Conservation (phyloP, 2,797 vertebrate genomes). For the Melanitta fusca region DNA sequence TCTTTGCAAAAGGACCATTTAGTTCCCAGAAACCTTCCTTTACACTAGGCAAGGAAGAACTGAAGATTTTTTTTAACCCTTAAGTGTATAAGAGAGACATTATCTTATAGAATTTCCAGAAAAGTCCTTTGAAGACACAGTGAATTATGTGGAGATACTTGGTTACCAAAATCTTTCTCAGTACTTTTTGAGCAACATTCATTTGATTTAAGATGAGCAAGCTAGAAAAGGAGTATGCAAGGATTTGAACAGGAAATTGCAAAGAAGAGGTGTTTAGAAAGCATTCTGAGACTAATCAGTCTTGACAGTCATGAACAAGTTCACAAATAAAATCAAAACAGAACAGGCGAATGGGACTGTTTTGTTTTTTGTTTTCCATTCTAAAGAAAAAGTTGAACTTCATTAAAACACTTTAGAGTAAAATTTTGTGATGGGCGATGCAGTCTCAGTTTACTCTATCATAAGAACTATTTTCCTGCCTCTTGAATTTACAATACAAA, state of each 20-base stretch:
- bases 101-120: not conserved
- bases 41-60: not conserved
- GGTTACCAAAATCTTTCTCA: not conserved
- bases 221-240: not conserved
- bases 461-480: not conserved
- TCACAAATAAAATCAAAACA: not conserved
- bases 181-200: not conserved
- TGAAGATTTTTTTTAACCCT: not conserved
- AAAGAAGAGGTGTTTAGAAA: not conserved
- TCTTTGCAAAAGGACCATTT: slow-evolving; percentile 56
- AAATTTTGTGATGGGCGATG: not conserved
- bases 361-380: not conserved
- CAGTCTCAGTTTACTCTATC: not conserved
- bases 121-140: not conserved
- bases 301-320: not conserved
- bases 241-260: not conserved
- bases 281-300: not conserved
- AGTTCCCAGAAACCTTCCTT: slow-evolving; percentile 56
- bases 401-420: not conserved
- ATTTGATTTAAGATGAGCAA: not conserved
- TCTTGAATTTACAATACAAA: not conserved
- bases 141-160: not conserved
- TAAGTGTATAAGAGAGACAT: not conserved
- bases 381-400: not conserved
- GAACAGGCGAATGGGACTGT: not conserved